Percentiles rank a stretch among this genome's conserved stretches.
These are phyloP conservation scores for Drosophila tropicalis DNA, from an alignment of 1,140 invertebrate species.

Conservation along the genomic window DNA sequence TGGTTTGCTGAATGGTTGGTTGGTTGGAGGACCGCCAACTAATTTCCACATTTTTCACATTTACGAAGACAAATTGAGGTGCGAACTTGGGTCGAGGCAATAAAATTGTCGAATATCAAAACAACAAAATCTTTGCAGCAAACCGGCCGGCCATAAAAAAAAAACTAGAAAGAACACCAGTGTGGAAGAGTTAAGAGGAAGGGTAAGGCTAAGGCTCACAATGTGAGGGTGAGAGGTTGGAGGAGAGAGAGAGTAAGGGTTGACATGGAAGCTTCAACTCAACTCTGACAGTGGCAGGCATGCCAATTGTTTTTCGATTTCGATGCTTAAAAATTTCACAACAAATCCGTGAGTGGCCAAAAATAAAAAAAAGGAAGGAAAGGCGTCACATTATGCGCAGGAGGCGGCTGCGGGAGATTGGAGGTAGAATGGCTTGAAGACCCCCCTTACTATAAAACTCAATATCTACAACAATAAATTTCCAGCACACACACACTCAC, in stretches of 20 bases:
- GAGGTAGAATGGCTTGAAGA: slow-evolving; percentile 17
- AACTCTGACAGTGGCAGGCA: slow-evolving; percentile 64
- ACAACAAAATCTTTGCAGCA: slow-evolving; percentile 77
- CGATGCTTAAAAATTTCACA: slow-evolving; percentile 56
- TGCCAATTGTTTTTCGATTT: slow-evolving; percentile 81
- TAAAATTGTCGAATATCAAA: slow-evolving; percentile 82
- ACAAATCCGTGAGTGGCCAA: slow-evolving; percentile 52
- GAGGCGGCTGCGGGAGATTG: slow-evolving; percentile 15
- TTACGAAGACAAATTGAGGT: slow-evolving; percentile 83
- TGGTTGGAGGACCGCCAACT: slow-evolving; percentile 61
- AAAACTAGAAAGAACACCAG: not conserved
- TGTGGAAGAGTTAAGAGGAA: slow-evolving; percentile 28
- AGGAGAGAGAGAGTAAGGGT: slow-evolving; percentile 29
- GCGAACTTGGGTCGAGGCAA: slow-evolving; percentile 83
- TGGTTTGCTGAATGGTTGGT: slow-evolving; percentile 9
- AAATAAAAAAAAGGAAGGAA: not conserved
- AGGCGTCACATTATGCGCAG: slow-evolving; percentile 44
- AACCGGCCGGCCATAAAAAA: slow-evolving; percentile 65
- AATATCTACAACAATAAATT: slow-evolving; percentile 82
- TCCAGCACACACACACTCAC: slow-evolving; percentile 33
- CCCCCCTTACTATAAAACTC: slow-evolving; percentile 71
- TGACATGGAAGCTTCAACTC: slow-evolving; percentile 49
- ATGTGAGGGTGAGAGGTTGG: not conserved
- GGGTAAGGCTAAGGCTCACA: slow-evolving; percentile 9
- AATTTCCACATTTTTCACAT: slow-evolving; percentile 83